Percentiles rank a stretch among this genome's conserved stretches.
phyloP scores from a whole-genome alignment of 2,113 vertebrate genomes.

The Athene cunicularia region DNA sequence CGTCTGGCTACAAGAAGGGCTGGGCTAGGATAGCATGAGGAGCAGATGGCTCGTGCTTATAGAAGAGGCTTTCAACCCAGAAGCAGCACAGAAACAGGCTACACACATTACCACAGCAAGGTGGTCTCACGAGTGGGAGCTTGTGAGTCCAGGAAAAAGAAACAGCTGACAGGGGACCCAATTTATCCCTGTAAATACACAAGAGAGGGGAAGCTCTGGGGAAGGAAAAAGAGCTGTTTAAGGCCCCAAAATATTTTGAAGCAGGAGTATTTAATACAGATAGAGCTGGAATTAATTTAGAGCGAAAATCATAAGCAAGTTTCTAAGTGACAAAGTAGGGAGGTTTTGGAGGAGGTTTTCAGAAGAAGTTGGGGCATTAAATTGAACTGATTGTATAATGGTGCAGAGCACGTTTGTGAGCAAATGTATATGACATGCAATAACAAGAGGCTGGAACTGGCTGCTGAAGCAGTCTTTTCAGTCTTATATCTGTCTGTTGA shows the following conservation, averaged over 20 bases:
- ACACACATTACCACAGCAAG: background rate
- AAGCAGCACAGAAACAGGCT: background rate
- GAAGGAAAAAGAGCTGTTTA: background rate
- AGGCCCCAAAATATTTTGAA: background rate
- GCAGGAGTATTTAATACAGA: background rate
- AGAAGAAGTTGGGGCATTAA: background rate
- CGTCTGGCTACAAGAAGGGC: background rate
- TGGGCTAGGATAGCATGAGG: background rate
- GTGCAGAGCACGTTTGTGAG: background rate
- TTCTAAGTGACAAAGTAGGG: background rate
- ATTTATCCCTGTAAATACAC: background rate
- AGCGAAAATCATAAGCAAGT: background rate
- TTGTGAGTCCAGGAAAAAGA: background rate
- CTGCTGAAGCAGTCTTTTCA: background rate
- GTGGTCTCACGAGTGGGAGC: background rate
- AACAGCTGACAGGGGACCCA: background rate
- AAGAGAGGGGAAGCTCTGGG: background rate
- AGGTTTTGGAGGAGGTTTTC: background rate
- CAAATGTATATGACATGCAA: background rate
- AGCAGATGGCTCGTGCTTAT: background rate
- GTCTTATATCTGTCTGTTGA: background rate
- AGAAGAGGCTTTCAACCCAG: background rate
- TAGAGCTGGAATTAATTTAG: background rate
- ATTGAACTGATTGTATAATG: slow-evolving; percentile 1
- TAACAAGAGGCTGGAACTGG: background rate